phyloP scores from a whole-genome alignment of 2,888 invertebrate genomes.

The Deilephila porcellus region DNA sequence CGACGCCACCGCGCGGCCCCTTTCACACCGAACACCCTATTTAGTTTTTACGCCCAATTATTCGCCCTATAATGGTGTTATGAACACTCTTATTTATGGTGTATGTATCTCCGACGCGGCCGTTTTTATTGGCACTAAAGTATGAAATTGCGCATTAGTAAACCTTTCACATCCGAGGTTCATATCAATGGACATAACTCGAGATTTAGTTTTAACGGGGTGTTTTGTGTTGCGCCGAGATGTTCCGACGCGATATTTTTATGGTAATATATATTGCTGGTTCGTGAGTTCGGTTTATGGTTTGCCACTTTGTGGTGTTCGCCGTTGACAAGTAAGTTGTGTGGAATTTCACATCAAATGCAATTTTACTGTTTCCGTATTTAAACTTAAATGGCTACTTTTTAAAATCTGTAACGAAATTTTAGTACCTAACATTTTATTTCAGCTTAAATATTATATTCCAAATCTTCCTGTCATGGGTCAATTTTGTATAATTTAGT shows the following conservation, averaged over 20 bases:
- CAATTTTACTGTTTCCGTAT: constrained; percentile 30
- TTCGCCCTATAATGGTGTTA: constrained; percentile 74
- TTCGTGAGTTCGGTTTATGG: constrained; percentile 65
- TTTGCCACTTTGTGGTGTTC: constrained; percentile 65
- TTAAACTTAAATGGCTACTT: background rate
- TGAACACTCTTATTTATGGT: constrained; percentile 75
- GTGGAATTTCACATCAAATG: constrained; percentile 33
- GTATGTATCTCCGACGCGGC: constrained; percentile 63
- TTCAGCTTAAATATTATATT: too few relatives aligned
- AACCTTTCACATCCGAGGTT: constrained; percentile 73
- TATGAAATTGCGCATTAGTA: constrained; percentile 79
- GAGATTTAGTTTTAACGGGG: constrained; percentile 73
- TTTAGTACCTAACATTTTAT: background rate
- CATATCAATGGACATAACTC: constrained; percentile 73
- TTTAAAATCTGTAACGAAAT: background rate
- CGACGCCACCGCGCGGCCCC: constrained; percentile 46
- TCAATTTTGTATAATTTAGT: too few relatives aligned
- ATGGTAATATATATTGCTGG: constrained; percentile 70
- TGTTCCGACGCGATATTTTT: constrained; percentile 71
- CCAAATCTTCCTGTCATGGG: too few relatives aligned
- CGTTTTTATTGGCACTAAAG: constrained; percentile 80
- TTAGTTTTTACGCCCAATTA: constrained; percentile 75
- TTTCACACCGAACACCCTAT: constrained; percentile 59
- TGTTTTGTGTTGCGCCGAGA: constrained; percentile 67
- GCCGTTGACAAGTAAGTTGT: constrained; percentile 48